phyloP scores from a whole-genome alignment of 30 jellyfish, hydroid and myxozoan species.

The Rhopilema esculentum region DNA sequence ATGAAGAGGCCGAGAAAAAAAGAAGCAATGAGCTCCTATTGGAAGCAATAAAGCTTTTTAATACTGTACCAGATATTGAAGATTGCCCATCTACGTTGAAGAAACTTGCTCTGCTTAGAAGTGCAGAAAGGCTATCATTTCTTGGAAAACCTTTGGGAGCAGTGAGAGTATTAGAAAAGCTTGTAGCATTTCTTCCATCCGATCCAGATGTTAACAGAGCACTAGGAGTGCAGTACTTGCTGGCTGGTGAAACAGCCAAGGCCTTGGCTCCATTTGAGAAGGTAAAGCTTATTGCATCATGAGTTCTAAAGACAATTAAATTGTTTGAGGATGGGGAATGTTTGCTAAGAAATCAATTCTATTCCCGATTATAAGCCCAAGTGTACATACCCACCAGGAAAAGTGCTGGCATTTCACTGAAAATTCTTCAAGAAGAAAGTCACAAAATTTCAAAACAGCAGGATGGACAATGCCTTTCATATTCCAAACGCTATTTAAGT shows the following conservation, averaged over 20 bases:
- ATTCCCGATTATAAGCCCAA: too few relatives aligned
- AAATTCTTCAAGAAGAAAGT: too few relatives aligned
- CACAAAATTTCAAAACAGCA: too few relatives aligned
- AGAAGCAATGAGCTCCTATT: conserved; percentile 74
- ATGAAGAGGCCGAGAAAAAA: conserved; percentile 55
- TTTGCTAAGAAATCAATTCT: too few relatives aligned
- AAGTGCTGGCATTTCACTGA: too few relatives aligned
- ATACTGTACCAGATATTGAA: conserved; percentile 57
- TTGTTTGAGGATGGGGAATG: too few relatives aligned
- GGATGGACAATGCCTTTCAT: too few relatives aligned
- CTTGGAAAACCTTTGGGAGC: conserved; percentile 66
- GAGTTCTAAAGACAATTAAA: too few relatives aligned
- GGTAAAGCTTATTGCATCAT: conserved; percentile 66
- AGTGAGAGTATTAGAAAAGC: conserved; percentile 5
- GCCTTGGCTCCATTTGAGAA: conserved; percentile 58
- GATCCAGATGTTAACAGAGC: conserved; percentile 59
- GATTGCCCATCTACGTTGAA: conserved; percentile 66
- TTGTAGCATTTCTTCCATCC: conserved; percentile 49
- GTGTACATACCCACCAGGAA: too few relatives aligned
- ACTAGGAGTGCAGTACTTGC: conserved; percentile 67
- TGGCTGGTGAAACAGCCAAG: conserved; percentile 33
- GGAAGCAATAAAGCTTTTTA: conserved; percentile 44
- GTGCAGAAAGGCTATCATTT: conserved; percentile 56
- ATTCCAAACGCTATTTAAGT: too few relatives aligned
- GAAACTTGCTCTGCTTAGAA: conserved; percentile 53